These are phyloP conservation scores for Loxodonta africana DNA, from an alignment of 2,113 vertebrate genomes.

Conservation along the genomic window DNA sequence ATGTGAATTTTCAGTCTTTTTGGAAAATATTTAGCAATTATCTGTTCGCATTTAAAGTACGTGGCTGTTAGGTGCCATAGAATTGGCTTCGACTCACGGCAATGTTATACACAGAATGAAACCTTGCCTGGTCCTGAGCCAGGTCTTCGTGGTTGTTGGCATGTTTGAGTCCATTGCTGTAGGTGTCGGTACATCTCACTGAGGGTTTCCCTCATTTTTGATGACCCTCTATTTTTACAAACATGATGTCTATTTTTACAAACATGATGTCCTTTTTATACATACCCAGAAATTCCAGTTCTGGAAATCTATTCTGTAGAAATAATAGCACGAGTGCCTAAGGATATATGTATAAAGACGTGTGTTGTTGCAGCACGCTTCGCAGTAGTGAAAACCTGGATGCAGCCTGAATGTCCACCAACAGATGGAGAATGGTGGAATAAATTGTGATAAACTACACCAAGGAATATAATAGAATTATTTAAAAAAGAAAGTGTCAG, in stretches of 20 bases:
- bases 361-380: neutral
- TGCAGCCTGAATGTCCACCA: neutral
- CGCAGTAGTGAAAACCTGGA: neutral
- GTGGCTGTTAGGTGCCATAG: too few relatives aligned
- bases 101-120: too few relatives aligned
- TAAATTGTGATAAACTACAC: neutral
- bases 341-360: neutral
- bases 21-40: conserved; percentile 21
- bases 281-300: neutral
- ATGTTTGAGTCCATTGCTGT: neutral
- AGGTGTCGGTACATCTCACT: neutral
- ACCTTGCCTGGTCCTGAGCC: too few relatives aligned
- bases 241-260: neutral
- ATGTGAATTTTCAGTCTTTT: neutral
- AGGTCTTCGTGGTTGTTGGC: too few relatives aligned
- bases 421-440: neutral
- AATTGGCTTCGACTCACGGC: too few relatives aligned
- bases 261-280: neutral
- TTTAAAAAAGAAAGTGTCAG: neutral
- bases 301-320: neutral
- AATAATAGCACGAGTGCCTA: neutral
- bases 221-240: too few relatives aligned
- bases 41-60: neutral
- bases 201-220: neutral
- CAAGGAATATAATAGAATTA: neutral